These are phyloP conservation scores for Drosophila paramelanica DNA, from an alignment of 2,888 invertebrate species.

Conservation along the genomic window DNA sequence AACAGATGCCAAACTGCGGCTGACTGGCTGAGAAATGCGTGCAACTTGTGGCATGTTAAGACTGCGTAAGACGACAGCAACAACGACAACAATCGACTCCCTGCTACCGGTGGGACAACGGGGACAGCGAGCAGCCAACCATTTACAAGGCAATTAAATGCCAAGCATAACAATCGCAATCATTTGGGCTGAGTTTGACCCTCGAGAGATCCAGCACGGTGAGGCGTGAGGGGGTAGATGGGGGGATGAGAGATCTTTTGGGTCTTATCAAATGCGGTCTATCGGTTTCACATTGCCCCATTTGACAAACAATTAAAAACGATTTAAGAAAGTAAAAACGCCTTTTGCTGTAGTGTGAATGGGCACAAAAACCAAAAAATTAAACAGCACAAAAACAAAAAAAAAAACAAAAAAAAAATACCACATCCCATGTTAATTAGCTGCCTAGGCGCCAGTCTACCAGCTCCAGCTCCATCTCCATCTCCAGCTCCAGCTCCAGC, in stretches of 20 bases:
- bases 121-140: conserved; percentile 45
- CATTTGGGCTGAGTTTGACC: conserved; percentile 62
- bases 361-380: conserved; percentile 52
- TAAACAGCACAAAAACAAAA: conserved; percentile 4
- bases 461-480: conserved; percentile 18
- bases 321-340: conserved; percentile 78
- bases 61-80: conserved; percentile 59
- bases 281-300: conserved; percentile 80
- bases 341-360: conserved; percentile 67
- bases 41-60: conserved; percentile 71
- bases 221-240: not conserved
- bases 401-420: conserved; percentile 11
- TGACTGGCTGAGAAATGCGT: conserved; percentile 67
- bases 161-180: conserved; percentile 79
- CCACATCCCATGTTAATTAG: conserved; percentile 74
- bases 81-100: conserved; percentile 61
- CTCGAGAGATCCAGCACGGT: conserved; percentile 37
- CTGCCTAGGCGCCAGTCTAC: conserved; percentile 77
- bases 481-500: conserved; percentile 39
- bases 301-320: conserved; percentile 80
- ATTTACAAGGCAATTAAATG: conserved; percentile 81
- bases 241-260: conserved; percentile 20
- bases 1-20: conserved; percentile 36
- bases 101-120: conserved; percentile 63
- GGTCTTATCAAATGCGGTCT: conserved; percentile 73